phyloP scores from a whole-genome alignment of 2,888 invertebrate genomes.

The Lepidonotus clava region DNA sequence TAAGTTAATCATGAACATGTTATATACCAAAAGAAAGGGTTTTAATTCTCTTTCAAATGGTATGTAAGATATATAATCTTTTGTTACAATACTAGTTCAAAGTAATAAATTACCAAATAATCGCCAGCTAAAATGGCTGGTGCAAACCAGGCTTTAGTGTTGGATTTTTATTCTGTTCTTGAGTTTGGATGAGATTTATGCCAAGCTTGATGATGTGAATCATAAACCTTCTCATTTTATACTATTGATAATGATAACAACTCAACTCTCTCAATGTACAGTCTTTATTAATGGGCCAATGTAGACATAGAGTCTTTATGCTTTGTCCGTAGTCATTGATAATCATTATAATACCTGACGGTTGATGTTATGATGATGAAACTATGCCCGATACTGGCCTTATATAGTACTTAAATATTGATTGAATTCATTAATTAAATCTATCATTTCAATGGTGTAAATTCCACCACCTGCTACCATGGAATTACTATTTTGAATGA shows the following conservation, averaged over 20 bases:
- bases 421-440: background rate
- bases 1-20: too few species aligned
- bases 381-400: constrained; percentile 10
- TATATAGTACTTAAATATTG: constrained; percentile 15
- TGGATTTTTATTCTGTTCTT: background rate
- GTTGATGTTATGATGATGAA: background rate
- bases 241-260: background rate
- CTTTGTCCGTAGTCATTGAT: constrained; percentile 34
- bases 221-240: background rate
- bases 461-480: too few species aligned
- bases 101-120: too few species aligned
- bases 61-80: too few species aligned
- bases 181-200: background rate
- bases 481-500: too few species aligned
- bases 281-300: background rate
- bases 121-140: too few species aligned
- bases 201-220: background rate
- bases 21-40: too few species aligned
- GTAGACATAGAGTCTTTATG: constrained; percentile 19
- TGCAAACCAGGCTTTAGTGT: too few species aligned
- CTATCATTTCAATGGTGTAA: too few species aligned
- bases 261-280: background rate
- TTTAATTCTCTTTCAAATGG: too few species aligned
- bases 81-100: too few species aligned
- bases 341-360: background rate